These are phyloP conservation scores for Caenorhabditis becei DNA, from an alignment of 2,888 invertebrate species.

Conservation along the genomic window DNA sequence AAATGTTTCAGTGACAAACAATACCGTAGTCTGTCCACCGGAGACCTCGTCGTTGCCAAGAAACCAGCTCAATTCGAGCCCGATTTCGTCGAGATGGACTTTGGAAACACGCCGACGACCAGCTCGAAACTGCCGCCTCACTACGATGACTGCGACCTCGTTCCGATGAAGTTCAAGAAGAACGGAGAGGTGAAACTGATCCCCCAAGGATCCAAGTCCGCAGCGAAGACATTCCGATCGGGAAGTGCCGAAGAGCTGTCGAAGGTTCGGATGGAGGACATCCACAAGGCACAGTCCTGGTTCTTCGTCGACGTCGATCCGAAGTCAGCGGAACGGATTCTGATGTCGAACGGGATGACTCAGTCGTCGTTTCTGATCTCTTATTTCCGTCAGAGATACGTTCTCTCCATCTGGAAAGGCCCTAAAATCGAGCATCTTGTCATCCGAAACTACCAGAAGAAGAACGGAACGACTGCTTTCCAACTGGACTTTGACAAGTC, in stretches of 20 bases:
- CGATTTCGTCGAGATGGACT: constrained; percentile 63
- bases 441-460: constrained; percentile 42
- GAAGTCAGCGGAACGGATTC: constrained; percentile 59
- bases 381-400: constrained; percentile 28
- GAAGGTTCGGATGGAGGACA: constrained; percentile 27
- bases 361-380: constrained; percentile 54
- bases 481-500: constrained; percentile 49
- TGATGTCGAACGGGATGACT: constrained; percentile 60
- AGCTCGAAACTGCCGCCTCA: constrained; percentile 59
- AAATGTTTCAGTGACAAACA: constrained; percentile 49
- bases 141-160: constrained; percentile 68
- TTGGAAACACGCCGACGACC: constrained; percentile 54
- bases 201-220: constrained; percentile 48
- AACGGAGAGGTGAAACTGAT: constrained; percentile 45
- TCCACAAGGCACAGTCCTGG: constrained; percentile 67
- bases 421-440: constrained; percentile 34
- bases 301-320: constrained; percentile 64
- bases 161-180: constrained; percentile 63
- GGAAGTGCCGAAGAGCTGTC: constrained; percentile 54
- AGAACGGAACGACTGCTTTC: constrained; percentile 45
- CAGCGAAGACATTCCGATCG: constrained; percentile 24
- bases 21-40: constrained; percentile 64
- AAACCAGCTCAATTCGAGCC: constrained; percentile 29
- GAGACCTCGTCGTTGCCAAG: constrained; percentile 47
- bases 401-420: constrained; percentile 32